These are phyloP conservation scores for Rugalucina vietnamica DNA, from an alignment of 2,888 invertebrate genomes.

Conservation along the genomic window DNA sequence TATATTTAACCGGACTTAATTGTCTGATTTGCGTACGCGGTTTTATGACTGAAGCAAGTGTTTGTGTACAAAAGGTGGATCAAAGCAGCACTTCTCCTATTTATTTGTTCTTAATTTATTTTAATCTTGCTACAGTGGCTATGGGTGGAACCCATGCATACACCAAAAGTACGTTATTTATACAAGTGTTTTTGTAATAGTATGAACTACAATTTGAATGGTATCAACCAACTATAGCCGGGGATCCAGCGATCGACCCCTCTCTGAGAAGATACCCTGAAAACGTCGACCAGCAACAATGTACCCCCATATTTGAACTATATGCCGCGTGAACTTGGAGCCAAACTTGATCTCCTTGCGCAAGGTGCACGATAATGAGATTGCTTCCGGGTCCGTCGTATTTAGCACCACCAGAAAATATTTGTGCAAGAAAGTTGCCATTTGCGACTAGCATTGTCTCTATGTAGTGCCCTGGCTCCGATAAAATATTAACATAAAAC, in stretches of 20 bases:
- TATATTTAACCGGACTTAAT: too few relatives aligned
- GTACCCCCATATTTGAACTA: slow-evolving; percentile 43
- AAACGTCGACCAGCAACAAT: slow-evolving; percentile 58
- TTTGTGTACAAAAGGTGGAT: too few relatives aligned
- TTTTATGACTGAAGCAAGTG: too few relatives aligned
- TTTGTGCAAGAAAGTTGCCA: slow-evolving; percentile 22
- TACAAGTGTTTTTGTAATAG: too few relatives aligned
- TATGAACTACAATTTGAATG: too few relatives aligned
- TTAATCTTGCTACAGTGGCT: too few relatives aligned
- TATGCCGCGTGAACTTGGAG: slow-evolving; percentile 43
- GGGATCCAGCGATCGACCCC: background rate
- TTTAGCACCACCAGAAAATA: slow-evolving; percentile 38
- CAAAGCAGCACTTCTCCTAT: too few relatives aligned
- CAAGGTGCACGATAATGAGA: slow-evolving; percentile 44
- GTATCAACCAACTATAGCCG: too few relatives aligned
- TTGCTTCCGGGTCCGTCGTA: slow-evolving; percentile 54
- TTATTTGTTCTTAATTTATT: too few relatives aligned
- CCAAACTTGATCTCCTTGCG: slow-evolving; percentile 51
- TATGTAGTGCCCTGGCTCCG: slow-evolving; percentile 36
- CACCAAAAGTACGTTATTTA: too few relatives aligned
- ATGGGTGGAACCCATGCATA: too few relatives aligned
- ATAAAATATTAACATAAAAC: slow-evolving; percentile 48
- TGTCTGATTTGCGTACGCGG: too few relatives aligned
- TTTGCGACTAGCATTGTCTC: slow-evolving; percentile 48
- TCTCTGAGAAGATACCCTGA: slow-evolving; percentile 41